Percentiles rank a stretch among this genome's conserved stretches.
These are phyloP conservation scores for Dendrolimus punctatus DNA, from an alignment of 1,140 invertebrate genomes.

Conservation along the genomic window DNA sequence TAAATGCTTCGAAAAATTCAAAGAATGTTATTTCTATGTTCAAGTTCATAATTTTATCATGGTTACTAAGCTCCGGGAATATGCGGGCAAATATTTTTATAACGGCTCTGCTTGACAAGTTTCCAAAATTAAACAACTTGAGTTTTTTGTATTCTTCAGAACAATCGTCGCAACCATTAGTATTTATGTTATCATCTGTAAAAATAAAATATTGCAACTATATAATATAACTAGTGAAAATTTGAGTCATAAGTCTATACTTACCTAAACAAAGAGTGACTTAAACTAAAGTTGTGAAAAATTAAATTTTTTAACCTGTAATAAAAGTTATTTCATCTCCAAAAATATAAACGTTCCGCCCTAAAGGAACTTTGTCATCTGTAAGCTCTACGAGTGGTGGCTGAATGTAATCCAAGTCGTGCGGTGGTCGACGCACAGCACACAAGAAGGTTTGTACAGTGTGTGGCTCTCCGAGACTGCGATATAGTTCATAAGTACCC, in stretches of 20 bases:
- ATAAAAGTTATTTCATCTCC: constrained; percentile 46
- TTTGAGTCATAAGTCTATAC: neutral
- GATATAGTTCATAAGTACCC: constrained; percentile 64
- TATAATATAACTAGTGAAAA: neutral
- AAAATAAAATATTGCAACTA: constrained; percentile 7
- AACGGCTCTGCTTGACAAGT: constrained; percentile 41
- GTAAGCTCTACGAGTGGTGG: constrained; percentile 18
- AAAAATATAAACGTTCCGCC: constrained; percentile 45
- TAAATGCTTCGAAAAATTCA: constrained; percentile 72
- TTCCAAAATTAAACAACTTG: constrained; percentile 46
- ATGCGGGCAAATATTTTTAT: constrained; percentile 45
- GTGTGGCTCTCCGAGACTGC: constrained; percentile 63
- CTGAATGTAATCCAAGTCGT: constrained; percentile 18
- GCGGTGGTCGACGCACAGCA: constrained; percentile 28
- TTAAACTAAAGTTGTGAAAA: neutral
- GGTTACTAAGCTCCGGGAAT: constrained; percentile 39
- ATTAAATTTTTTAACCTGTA: constrained; percentile 19
- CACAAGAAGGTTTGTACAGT: constrained; percentile 58
- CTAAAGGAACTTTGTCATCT: constrained; percentile 20
- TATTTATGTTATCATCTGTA: constrained; percentile 21
- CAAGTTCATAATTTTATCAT: constrained; percentile 48
- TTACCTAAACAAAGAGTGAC: no score
- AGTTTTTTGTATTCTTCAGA: constrained; percentile 13
- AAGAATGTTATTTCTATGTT: constrained; percentile 71
- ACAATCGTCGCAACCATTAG: constrained; percentile 1